Base-by-base conservation (phyloP, 2,888 invertebrate species). In the Acanthosoma haemorrhoidale region DNA sequence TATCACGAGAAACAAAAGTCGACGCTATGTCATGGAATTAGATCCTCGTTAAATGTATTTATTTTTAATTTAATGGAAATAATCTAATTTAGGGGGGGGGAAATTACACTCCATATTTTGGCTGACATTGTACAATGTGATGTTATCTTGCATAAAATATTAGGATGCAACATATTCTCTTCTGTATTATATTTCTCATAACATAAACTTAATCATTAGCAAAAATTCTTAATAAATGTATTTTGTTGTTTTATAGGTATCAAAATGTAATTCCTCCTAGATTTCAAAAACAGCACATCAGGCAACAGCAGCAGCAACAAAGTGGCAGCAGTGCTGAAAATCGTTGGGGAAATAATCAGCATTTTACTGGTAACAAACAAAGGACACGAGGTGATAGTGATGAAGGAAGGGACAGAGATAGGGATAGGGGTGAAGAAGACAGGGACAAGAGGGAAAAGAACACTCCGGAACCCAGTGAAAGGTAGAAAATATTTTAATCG, bases 391-490 rank as follows among this genome's bases (percentile, higher is more conserved):
- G 64, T 29, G 67, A 67, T 13, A 67, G 31, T 67, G 67, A 67
- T 21, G 67, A 67, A 16, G n/a, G 16, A 13, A 75, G 79, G 61
- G 79, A 80, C 13, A 76, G 77, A 18, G 76, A 73, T 63, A 9
- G 69, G 13, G 67, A 70, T 34, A n/a, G n/a, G n/a, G n/a, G n/a
- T n/a, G 73, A 73, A 59, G 72, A 73, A 38, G 73, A 75, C 21
- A n/a, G 70, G 11, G 69, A 70, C 21, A 73, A 73, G 59, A 73
- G 74, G 38, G 73, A 75, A 34, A 77, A 77, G 60, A 75, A 77
- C 31, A 80, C 80, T 59, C 76, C 75, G 3, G 67, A 67, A 36
- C 34, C 67, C 75, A 77, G 67, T 31, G 67, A 67, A 6, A 43
- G 67, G 67, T 43, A 31, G 29, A 11, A n/a, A 3, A n/a, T 9